A percentile compares a stretch with the other conserved stretches of the same genome.
phyloP scores from a whole-genome alignment of 2,113 vertebrate species.

The Crotalus horridus region DNA sequence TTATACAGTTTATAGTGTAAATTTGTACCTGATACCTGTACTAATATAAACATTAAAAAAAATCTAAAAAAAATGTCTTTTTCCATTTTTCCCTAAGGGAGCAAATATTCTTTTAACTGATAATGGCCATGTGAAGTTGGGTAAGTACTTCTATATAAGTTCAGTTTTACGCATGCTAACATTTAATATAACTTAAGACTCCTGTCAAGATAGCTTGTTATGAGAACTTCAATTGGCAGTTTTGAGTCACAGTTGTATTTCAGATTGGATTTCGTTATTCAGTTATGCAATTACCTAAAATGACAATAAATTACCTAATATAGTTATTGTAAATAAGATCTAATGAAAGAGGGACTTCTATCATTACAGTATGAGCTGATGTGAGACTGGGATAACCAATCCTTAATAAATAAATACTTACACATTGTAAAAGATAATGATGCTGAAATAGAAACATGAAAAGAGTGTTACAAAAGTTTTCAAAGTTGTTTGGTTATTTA shows the following conservation, averaged over 20 bases:
- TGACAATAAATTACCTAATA: not conserved
- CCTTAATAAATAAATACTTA: not conserved
- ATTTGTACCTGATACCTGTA: not conserved
- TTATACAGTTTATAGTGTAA: not conserved
- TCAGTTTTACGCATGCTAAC: not conserved
- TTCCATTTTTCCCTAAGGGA: conserved; percentile 78
- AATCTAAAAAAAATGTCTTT: not conserved
- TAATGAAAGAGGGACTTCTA: not conserved
- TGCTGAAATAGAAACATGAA: not conserved
- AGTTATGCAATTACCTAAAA: not conserved
- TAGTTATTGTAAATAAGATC: not conserved
- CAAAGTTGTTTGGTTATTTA: not conserved
- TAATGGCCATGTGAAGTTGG: conserved; percentile 96
- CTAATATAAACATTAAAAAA: not conserved
- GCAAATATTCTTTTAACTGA: conserved; percentile 98
- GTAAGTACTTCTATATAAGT: conserved; percentile 73
- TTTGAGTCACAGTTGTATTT: not conserved
- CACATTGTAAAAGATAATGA: not conserved
- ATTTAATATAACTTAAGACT: not conserved
- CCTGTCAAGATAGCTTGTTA: not conserved
- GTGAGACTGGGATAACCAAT: not conserved
- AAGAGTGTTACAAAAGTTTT: not conserved
- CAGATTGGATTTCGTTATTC: not conserved
- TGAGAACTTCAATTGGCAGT: not conserved
- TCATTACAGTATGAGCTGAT: not conserved